These are phyloP conservation scores for Marasmarcha lunaedactyla DNA, from an alignment of 2,888 invertebrate genomes.

Conservation along the genomic window DNA sequence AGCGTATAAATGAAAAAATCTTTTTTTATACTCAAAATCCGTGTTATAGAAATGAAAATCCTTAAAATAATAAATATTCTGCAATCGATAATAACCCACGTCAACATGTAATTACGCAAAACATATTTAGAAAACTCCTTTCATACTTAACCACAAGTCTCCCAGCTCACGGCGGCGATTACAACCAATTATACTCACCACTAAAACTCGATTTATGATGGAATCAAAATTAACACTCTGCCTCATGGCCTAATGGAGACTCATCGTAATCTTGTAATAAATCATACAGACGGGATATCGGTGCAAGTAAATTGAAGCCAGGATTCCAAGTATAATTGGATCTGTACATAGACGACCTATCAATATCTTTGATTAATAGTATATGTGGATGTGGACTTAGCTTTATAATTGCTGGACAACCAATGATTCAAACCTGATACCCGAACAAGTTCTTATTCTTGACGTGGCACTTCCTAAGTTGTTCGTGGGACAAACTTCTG, in stretches of 20 bases:
- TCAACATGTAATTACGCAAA: too few species aligned
- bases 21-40: too few species aligned
- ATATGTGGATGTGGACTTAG: slow-evolving; percentile 41
- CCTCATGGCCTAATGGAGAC: slow-evolving; percentile 45
- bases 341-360: slow-evolving; percentile 57
- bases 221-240: slow-evolving; percentile 52
- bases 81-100: too few species aligned
- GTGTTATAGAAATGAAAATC: too few species aligned
- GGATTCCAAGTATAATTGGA: slow-evolving; percentile 60
- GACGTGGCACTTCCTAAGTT: slow-evolving; percentile 27
- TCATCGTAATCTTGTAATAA: slow-evolving; percentile 36
- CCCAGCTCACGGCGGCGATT: slow-evolving; percentile 24
- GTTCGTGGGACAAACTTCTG: slow-evolving; percentile 8
- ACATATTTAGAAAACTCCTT: too few species aligned
- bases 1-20: too few species aligned
- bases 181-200: slow-evolving; percentile 39
- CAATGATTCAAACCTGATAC: slow-evolving; percentile 66
- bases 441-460: slow-evolving; percentile 42
- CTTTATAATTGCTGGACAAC: slow-evolving; percentile 54
- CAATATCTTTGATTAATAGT: slow-evolving; percentile 66
- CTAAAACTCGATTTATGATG: slow-evolving; percentile 50
- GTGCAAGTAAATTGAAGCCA: slow-evolving; percentile 48
- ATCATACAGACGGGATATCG: slow-evolving; percentile 41
- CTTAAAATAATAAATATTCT: too few species aligned
- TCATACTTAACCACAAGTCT: neutral